phyloP scores from a whole-genome alignment of 2,888 invertebrate species.

The Polydrusus cervinus region DNA sequence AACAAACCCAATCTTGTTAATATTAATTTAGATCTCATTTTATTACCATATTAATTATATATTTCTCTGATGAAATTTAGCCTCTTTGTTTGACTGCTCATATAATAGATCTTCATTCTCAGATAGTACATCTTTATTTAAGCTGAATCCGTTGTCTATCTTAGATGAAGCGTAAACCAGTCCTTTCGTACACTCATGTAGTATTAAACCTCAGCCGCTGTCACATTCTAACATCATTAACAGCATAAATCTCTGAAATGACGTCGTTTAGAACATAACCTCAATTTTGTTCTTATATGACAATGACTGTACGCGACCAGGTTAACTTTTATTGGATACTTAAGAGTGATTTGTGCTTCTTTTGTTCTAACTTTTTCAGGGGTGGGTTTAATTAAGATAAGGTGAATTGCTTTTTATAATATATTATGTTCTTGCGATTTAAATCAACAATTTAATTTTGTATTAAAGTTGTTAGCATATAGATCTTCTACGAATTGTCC shows the following conservation, averaged over 20 bases:
- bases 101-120: constrained; percentile 33
- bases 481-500: not conserved
- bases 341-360: constrained; percentile 20
- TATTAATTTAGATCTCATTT: constrained; percentile 21
- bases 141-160: constrained; percentile 25
- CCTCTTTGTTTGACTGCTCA: constrained; percentile 20
- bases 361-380: constrained; percentile 23
- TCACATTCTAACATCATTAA: constrained; percentile 6
- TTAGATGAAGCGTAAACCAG: constrained; percentile 30
- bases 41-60: constrained; percentile 43
- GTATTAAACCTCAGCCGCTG: not conserved
- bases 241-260: not conserved
- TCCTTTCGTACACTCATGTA: constrained; percentile 1
- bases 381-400: constrained; percentile 20
- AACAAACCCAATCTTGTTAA: constrained; percentile 26
- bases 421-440: constrained; percentile 15
- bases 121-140: constrained; percentile 37
- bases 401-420: constrained; percentile 23
- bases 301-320: constrained; percentile 2
- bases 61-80: constrained; percentile 17
- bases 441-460: constrained; percentile 11
- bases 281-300: not conserved
- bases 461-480: constrained; percentile 11
- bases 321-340: constrained; percentile 25
- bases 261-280: not conserved